Percentiles rank a stretch among this genome's conserved stretches.
Evolutionary conservation across 2,113 vertebrate genomes (phyloP).

Genomic region (Hystrix brachyura): DNA sequence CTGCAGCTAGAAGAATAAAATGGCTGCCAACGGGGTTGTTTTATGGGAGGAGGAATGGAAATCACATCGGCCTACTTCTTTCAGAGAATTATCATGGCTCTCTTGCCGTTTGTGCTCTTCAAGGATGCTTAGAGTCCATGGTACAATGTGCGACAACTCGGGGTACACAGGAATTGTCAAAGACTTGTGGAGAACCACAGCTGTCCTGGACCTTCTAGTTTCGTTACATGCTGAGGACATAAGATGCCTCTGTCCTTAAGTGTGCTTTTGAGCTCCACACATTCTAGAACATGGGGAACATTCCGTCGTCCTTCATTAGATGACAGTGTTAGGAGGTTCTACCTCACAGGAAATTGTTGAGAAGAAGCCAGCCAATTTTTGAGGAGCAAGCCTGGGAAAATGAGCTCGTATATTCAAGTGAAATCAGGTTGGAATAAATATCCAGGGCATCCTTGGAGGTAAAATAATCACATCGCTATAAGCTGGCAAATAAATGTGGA

Average conservation of each 20-base stretch:
- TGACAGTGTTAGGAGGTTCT: background rate
- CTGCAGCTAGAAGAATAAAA: background rate
- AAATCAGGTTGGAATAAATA: constrained; percentile 40
- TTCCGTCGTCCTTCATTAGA: background rate
- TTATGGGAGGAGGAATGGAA: background rate
- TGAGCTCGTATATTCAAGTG: background rate
- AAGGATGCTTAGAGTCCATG: background rate
- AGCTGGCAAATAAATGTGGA: background rate
- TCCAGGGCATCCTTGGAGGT: background rate
- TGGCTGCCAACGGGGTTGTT: background rate
- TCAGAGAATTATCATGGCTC: background rate
- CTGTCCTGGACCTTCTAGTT: background rate
- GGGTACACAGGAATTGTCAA: background rate
- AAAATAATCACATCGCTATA: background rate
- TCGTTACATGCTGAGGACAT: background rate
- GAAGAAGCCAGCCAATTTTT: constrained; percentile 28
- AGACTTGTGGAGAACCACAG: background rate
- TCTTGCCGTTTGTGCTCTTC: background rate
- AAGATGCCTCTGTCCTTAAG: constrained; percentile 41
- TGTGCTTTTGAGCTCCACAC: background rate
- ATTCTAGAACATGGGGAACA: constrained; percentile 17
- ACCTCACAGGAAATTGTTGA: constrained; percentile 23
- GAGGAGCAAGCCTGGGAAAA: background rate
- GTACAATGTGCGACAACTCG: background rate
- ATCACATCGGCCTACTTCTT: constrained; percentile 26